A percentile compares a stretch with the other conserved stretches of the same genome.
Conservation (phyloP, 2,797 vertebrate species). For the Oreortyx pictus region DNA sequence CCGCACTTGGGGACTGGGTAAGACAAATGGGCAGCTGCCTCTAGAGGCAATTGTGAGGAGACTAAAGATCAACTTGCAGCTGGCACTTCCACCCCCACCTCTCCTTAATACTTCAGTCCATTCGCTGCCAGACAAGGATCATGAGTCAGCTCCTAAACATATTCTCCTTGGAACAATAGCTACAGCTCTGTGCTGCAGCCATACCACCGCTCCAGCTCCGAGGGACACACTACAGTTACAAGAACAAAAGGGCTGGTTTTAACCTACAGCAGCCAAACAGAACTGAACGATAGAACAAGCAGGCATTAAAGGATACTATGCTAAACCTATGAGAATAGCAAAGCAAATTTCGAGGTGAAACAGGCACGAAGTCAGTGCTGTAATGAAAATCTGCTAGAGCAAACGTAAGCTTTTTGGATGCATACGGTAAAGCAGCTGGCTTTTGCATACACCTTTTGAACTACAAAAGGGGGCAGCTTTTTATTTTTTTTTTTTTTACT, state of each 20-base stretch:
- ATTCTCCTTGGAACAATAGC: constrained; percentile 47
- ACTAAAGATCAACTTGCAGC: constrained; percentile 68
- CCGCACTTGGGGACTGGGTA: constrained; percentile 19
- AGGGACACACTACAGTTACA: neutral
- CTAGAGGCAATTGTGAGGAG: constrained; percentile 65
- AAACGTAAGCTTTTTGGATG: neutral
- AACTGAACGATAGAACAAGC: neutral
- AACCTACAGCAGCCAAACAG: neutral
- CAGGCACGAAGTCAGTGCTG: neutral
- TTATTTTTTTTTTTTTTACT: neutral
- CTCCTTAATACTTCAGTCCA: constrained; percentile 60
- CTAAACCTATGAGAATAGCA: neutral
- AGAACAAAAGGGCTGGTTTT: constrained; percentile 23
- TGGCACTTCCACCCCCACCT: constrained; percentile 43
- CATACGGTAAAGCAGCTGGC: neutral
- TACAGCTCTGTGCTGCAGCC: constrained; percentile 11
- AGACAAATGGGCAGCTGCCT: constrained; percentile 66
- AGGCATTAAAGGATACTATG: neutral
- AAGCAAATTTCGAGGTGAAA: constrained; percentile 10
- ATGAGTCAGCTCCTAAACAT: constrained; percentile 60
- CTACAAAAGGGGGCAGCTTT: neutral
- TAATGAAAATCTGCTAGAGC: neutral
- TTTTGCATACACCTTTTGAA: constrained; percentile 16
- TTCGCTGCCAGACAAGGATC: constrained; percentile 55
- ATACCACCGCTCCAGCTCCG: neutral